Percentiles rank a stretch among this genome's conserved stretches.
These are phyloP conservation scores for Schizotus pectinicornis DNA, from an alignment of 2,888 invertebrate genomes.

Conservation along the genomic window DNA sequence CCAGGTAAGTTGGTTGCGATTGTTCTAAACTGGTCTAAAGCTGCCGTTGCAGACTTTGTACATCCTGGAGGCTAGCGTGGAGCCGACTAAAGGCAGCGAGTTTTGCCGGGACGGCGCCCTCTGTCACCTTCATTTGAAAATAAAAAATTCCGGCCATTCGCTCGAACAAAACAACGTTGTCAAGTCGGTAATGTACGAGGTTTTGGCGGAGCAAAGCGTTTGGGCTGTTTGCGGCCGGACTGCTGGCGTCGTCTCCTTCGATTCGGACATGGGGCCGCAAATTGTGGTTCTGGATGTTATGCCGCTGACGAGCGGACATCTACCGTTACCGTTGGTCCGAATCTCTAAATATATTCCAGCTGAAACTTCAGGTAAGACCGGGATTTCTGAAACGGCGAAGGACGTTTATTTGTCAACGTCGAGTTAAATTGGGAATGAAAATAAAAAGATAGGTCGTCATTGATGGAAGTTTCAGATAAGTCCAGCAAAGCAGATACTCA, in stretches of 20 bases:
- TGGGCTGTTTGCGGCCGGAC: constrained; percentile 94
- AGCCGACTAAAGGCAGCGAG: constrained; percentile 80
- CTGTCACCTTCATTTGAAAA: constrained; percentile 79
- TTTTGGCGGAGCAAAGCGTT: constrained; percentile 87
- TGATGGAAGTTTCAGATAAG: constrained; percentile 52
- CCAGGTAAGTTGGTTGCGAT: constrained; percentile 62
- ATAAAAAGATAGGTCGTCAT: too few relatives aligned
- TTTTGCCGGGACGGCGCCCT: constrained; percentile 89
- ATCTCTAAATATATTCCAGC: constrained; percentile 90
- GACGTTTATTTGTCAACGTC: neutral
- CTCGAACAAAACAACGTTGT: constrained; percentile 36
- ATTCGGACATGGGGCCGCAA: constrained; percentile 62
- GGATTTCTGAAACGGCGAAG: neutral
- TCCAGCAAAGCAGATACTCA: constrained; percentile 64
- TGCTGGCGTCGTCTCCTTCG: constrained; percentile 71
- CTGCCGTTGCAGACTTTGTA: constrained; percentile 73
- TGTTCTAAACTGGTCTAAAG: neutral
- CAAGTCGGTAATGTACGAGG: constrained; percentile 90
- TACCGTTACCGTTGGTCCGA: constrained; percentile 86
- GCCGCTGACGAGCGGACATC: constrained; percentile 89
- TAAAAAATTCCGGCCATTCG: constrained; percentile 58
- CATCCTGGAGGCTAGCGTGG: constrained; percentile 77
- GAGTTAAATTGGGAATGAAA: neutral
- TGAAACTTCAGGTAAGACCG: constrained; percentile 52
- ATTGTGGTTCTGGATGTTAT: constrained; percentile 86